A percentile compares a stretch with the other conserved stretches of the same genome.
These are phyloP conservation scores for Rhynchotus rufescens DNA, from an alignment of 2,797 vertebrate genomes.

Conservation along the genomic window DNA sequence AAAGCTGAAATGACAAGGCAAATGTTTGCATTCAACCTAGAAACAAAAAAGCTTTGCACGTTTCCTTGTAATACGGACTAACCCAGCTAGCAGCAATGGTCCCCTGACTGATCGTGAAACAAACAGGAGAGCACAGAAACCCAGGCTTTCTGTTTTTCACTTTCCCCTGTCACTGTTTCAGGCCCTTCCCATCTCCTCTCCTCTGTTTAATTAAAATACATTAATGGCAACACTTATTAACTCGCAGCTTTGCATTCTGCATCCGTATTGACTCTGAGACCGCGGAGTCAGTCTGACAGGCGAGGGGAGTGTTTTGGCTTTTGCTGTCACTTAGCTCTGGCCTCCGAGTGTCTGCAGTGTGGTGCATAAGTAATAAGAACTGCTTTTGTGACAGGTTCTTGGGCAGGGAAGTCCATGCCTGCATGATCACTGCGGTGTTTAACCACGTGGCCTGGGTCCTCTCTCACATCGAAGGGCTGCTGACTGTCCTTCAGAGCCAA, in stretches of 20 bases:
- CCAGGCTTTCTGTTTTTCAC: not conserved
- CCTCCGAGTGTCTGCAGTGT: fast-evolving
- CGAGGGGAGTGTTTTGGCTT: not conserved
- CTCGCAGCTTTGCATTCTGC: fast-evolving
- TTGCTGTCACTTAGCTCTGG: not conserved
- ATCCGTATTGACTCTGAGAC: not conserved
- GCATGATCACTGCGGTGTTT: not conserved
- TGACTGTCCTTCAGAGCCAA: not conserved
- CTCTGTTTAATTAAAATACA: not conserved
- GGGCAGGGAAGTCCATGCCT: not conserved
- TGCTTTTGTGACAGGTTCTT: not conserved
- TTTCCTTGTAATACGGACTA: not conserved
- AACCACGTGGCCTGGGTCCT: not conserved
- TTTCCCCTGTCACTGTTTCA: not conserved
- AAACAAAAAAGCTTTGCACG: not conserved
- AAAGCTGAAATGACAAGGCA: not conserved
- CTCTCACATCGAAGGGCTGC: not conserved
- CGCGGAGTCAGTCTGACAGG: not conserved
- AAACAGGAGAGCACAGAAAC: not conserved
- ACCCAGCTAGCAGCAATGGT: not conserved
- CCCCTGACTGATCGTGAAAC: not conserved
- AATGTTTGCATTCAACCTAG: not conserved
- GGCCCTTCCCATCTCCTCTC: not conserved
- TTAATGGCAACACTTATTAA: not conserved
- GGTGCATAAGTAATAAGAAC: not conserved